These are phyloP conservation scores for Danaus plexippus DNA, from an alignment of 1,140 invertebrate species.

Conservation along the genomic window DNA sequence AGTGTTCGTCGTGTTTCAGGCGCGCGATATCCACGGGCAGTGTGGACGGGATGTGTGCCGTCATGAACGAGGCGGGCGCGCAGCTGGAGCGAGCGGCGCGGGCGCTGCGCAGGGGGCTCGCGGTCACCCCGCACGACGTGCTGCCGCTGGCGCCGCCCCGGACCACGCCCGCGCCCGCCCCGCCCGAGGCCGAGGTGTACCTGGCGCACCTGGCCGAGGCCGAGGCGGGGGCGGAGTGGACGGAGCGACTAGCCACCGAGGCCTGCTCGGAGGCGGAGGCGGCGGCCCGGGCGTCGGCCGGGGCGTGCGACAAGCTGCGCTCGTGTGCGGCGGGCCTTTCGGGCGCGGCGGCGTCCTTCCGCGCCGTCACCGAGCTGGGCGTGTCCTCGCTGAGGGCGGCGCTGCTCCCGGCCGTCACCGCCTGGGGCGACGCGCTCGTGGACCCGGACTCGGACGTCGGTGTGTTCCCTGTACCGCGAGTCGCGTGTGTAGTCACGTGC, in stretches of 20 bases:
- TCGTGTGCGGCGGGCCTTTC: constrained; percentile 43
- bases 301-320: constrained; percentile 24
- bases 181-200: constrained; percentile 72
- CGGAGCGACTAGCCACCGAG: constrained; percentile 72
- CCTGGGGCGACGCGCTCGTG: constrained; percentile 35
- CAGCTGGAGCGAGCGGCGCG: constrained; percentile 91
- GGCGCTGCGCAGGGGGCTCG: constrained; percentile 81
- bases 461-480: constrained; percentile 5
- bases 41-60: constrained; percentile 96
- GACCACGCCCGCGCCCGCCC: constrained; percentile 83
- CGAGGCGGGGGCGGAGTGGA: constrained; percentile 92
- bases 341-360: constrained; percentile 38
- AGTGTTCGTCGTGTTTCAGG: constrained; percentile 25
- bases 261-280: constrained; percentile 31
- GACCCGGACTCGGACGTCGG: constrained; percentile 24
- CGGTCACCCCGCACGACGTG: constrained; percentile 89
- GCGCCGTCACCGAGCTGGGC: constrained; percentile 31
- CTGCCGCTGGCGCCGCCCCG: constrained; percentile 86
- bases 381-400: constrained; percentile 31
- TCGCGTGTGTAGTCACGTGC: neutral
- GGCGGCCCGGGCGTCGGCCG: constrained; percentile 17
- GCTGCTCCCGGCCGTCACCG: constrained; percentile 23
- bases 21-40: constrained; percentile 91
- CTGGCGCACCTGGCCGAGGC: constrained; percentile 93
- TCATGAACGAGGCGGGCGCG: constrained; percentile 94